Evolutionary conservation across 2,797 vertebrate species (phyloP).

Genomic region (Rhincodon typus): DNA sequence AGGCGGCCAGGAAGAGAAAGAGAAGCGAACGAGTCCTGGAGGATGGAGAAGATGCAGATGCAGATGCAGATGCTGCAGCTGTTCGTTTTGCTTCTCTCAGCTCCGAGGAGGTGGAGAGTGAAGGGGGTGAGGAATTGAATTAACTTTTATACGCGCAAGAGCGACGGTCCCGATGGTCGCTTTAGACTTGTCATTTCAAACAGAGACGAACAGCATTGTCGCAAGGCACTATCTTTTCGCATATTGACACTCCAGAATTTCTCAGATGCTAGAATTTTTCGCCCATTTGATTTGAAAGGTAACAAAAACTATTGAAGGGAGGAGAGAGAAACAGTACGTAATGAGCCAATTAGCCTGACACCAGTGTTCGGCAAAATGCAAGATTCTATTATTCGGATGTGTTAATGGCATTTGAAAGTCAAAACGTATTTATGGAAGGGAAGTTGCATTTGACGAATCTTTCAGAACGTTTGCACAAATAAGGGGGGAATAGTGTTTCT

Average conservation of each 20-base stretch:
- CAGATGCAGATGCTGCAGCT: background rate
- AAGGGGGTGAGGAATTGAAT: slow-evolving; percentile 58
- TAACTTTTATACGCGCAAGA: background rate
- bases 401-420: background rate
- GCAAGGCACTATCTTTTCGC: background rate
- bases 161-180: background rate
- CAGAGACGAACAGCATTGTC: background rate
- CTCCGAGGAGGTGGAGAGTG: slow-evolving; percentile 67
- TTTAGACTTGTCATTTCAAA: background rate
- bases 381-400: too few species aligned
- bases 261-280: background rate
- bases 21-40: background rate
- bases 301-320: background rate
- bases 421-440: background rate
- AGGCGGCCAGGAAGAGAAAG: slow-evolving; percentile 17
- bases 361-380: background rate
- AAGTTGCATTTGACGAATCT: background rate
- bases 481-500: background rate
- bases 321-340: background rate
- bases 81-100: slow-evolving; percentile 41
- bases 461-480: background rate
- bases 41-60: background rate
- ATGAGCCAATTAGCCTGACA: too few species aligned
- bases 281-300: background rate
- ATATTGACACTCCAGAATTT: background rate